A percentile compares a stretch with the other conserved stretches of the same genome.
phyloP scores from a whole-genome alignment of 2,113 vertebrate species.

The Pangasianodon gigas region DNA sequence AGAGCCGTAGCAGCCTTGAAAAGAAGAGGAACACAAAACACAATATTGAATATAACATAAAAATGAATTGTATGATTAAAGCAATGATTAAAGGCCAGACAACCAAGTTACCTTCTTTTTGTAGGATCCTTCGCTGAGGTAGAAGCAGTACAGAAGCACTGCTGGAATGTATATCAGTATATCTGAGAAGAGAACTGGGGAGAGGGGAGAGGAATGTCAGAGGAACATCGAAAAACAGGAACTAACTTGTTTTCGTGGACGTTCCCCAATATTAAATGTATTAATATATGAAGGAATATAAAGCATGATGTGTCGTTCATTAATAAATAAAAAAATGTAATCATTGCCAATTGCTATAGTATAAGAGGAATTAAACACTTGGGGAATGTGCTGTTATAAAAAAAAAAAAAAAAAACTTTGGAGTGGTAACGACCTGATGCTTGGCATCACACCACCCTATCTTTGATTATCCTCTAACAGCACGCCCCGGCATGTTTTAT shows the following conservation, averaged over 20 bases:
- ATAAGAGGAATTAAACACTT: neutral
- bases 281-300: neutral
- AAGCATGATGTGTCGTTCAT: neutral
- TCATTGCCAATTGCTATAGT: neutral
- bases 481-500: neutral
- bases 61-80: constrained; percentile 17
- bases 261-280: neutral
- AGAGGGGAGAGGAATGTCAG: constrained; percentile 48
- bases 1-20: constrained; percentile 79
- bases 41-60: neutral
- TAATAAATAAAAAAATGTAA: neutral
- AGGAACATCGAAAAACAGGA: neutral
- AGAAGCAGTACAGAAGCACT: constrained; percentile 86
- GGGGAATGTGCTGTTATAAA: neutral
- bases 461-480: neutral
- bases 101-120: constrained; percentile 81
- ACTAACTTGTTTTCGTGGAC: neutral
- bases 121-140: constrained; percentile 79
- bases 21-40: constrained; percentile 10
- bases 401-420: neutral
- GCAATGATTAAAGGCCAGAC: neutral
- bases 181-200: constrained; percentile 87
- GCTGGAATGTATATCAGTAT: constrained; percentile 90
- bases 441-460: no score
- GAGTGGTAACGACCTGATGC: neutral